Evolutionary conservation across 2,113 vertebrate species (phyloP).

Genomic region (Xiphophorus hellerii): DNA sequence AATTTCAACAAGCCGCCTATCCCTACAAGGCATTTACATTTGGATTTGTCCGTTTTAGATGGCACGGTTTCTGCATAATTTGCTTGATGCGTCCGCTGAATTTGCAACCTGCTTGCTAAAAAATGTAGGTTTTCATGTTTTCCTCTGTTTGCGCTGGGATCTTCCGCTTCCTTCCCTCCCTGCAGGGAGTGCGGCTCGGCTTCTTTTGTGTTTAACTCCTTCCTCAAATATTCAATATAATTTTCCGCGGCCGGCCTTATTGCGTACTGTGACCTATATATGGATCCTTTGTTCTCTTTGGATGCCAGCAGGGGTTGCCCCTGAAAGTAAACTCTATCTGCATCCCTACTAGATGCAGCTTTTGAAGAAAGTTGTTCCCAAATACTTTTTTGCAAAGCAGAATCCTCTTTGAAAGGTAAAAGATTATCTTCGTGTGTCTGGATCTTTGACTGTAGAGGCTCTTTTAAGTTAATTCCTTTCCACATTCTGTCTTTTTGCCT

Average conservation of each 20-base stretch:
- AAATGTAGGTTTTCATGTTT: conserved; percentile 4
- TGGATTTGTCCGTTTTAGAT: not conserved
- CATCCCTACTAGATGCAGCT: not conserved
- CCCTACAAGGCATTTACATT: conserved; percentile 12
- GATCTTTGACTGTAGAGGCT: not conserved
- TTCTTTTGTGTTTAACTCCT: conserved; percentile 27
- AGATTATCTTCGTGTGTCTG: not conserved
- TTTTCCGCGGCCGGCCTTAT: conserved; percentile 1
- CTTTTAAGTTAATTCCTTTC: not conserved
- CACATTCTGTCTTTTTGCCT: not conserved
- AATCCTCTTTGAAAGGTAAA: conserved; percentile 1
- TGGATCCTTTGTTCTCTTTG: conserved; percentile 15
- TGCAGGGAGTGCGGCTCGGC: not conserved
- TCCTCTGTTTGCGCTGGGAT: not conserved
- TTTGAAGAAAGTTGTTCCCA: conserved; percentile 22
- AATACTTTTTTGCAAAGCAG: not conserved
- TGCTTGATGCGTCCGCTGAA: not conserved
- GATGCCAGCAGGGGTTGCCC: not conserved
- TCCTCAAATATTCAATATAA: conserved; percentile 31
- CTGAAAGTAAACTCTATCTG: conserved; percentile 10
- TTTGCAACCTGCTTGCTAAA: conserved; percentile 5
- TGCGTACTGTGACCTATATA: conserved; percentile 10
- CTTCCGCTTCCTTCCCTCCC: conserved; percentile 3
- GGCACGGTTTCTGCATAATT: conserved; percentile 19
- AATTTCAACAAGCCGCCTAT: conserved; percentile 4